Base-by-base conservation (phyloP, 2,797 vertebrate species). In the Astyanax mexicanus region DNA sequence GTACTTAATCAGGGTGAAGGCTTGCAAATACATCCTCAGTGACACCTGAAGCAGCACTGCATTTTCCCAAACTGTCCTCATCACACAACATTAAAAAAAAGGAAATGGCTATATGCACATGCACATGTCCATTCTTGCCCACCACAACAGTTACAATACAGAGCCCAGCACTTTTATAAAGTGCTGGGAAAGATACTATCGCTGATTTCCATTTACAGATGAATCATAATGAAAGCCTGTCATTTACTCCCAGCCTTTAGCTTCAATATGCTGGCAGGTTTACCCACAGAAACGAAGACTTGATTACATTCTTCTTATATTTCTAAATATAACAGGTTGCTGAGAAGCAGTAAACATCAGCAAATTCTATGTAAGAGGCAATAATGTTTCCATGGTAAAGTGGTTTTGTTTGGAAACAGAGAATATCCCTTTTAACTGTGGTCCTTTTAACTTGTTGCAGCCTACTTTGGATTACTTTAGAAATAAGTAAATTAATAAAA, bases 91-190 rank as follows among this genome's bases (percentile, higher is more conserved):
- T 4, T 19, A 0, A 0, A 21, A 15, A 19, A 19, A 62, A 62
- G 11, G 8, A 40, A 19, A 23, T 21, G 37, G 9, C 35, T 37
- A 40, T 58, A 23, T 38, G 40, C 35, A 55, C 35, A 10, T 52
- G 57, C 57, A 60, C 40, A 27, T 32, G 51, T 67, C 47, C 76
- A 55, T 23, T 69, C 65, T 61, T 52, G n/a, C 40, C 35, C 62
- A 55, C 21, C 52, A 17, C 23, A 35, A 61, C 35, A 32, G 32
- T 32, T n/a, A 35, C 25, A 67, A 47, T 51, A 49, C 27, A 69
- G 29, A 52, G 69, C 49, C 25, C 54, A 58, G 13, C 32, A 42
- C 19, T 62, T 27, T 67, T 37, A 13, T 37, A 52, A 47, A 23
- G 47, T 23, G 37, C 19, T 60, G 17, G 7, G 19, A 23, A 3